These are phyloP conservation scores for Bhutanitis thaidina DNA, from an alignment of 2,888 invertebrate species.

Conservation along the genomic window DNA sequence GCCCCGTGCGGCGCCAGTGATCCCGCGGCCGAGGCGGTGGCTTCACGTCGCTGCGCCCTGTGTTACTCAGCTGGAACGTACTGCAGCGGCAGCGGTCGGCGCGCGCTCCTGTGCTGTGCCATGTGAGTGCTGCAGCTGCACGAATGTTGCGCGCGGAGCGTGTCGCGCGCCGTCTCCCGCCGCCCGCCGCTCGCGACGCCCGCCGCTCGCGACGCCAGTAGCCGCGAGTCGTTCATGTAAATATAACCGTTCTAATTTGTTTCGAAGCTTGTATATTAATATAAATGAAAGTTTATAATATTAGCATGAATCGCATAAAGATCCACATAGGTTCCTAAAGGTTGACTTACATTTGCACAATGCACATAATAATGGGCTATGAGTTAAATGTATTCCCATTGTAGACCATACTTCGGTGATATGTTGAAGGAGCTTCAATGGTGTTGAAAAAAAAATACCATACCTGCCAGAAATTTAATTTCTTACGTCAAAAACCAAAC, in stretches of 20 bases:
- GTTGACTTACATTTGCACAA: too few relatives aligned
- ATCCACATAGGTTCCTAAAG: too few relatives aligned
- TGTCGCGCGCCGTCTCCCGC: background rate
- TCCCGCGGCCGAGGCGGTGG: background rate
- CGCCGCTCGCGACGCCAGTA: background rate
- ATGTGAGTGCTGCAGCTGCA: background rate
- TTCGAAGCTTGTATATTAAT: too few relatives aligned
- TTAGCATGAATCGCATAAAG: too few relatives aligned
- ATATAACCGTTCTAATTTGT: background rate
- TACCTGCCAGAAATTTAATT: too few relatives aligned
- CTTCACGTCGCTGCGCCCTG: background rate
- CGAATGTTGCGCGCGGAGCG: background rate
- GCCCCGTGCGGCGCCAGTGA: background rate
- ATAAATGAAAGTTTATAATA: too few relatives aligned
- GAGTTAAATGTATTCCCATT: too few relatives aligned
- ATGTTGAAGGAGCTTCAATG: too few relatives aligned
- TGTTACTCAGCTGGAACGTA: background rate
- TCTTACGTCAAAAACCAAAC: too few relatives aligned
- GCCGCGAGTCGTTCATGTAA: background rate
- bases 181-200: background rate
- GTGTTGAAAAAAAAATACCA: too few relatives aligned
- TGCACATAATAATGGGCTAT: too few relatives aligned
- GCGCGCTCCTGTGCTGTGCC: background rate
- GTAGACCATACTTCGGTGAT: too few relatives aligned
- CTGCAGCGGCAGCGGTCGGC: background rate